Evolutionary conservation across 2,113 vertebrate genomes (phyloP), one percentile per base, ranked within the genome.

Genomic region (Hippopotamus amphibius): DNA sequence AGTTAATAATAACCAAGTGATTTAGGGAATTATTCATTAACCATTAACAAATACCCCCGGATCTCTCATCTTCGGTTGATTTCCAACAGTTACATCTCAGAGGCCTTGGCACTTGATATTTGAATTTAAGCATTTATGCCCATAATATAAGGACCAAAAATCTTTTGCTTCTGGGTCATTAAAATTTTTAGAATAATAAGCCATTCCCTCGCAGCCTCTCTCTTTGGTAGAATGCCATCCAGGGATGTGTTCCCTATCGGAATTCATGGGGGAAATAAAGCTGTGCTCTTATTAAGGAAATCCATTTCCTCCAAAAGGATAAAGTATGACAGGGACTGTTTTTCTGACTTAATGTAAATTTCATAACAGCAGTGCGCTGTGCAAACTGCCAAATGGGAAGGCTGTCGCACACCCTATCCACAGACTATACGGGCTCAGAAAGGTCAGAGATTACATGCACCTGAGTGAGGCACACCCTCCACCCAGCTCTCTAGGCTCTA

Each of bases 261-360:
- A 97, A 90, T 96, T 96, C 95, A 85, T 17, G 21, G 59, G 94
- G 96, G 97, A 96, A 85, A 91, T 95, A 95, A 95, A 96, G 88
- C 66, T 37, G 81, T 11, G 33, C 57, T 93, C 95, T 95, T 96
- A 93, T 69, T 91, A 96, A 69, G 92, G 61, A 87, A 97, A 96
- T 61, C 87, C 82, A 96, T 74, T 88, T 97, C 90, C 84, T 97
- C 90, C 94, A 12, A 71, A 95, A 92, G 68, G 71, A 93, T 69
- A 83, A 95, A 97, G 88, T 88, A 91, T 21, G 17, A 95, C 81
- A 90, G 97, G 82, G 96, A 96, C 57, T 69, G 65, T 41, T 55
- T 97, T 96, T 96, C 83, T 3, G 93, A 74, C 83, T 3, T 72
- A 53, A 50, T 68, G 46, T 79, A 83, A 83, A 83, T 91, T 83